Base-by-base conservation (phyloP, 2,797 vertebrate species). In the Odontamblyopus rebecca region DNA sequence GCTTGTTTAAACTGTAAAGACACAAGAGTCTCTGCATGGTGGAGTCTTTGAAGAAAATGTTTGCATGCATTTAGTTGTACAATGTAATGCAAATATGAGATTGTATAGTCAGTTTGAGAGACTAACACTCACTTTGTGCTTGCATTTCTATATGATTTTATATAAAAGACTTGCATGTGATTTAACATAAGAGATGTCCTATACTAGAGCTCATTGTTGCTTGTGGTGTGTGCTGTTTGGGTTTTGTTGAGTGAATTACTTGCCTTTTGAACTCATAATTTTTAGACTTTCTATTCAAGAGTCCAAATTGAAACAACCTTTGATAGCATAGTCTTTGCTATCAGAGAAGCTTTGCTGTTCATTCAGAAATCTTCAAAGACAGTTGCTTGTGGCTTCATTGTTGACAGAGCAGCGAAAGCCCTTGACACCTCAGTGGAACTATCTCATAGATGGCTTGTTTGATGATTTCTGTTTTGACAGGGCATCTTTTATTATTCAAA, bases 391-490 rank as follows among this genome's bases (percentile, higher is more conserved):
- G 74, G 61, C 57, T 53, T 44, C 56, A n/a, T 79, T 85, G 77
- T 83, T 76, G 76, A 72, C 72, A 77, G 75, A 81, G 70, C 76
- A 71, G 71, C 70, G 75, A 67, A 64, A 76, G 75, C 68, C 69
- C 76, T n/a, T 69, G 35, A 71, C 12, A 56, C 65, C 69, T 73
- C 48, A 57, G 76, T 85, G 30, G 19, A 81, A 82, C 77, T 72
- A 81, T 74, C 41, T 12, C 73, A 66, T 74, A 79, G 74, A 74
- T 75, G 72, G 73, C 72, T 82, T 74, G 77, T 86, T 83, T 88
- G 84, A 86, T 83, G 71, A 56, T 77, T 80, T 81, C 41, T 79
- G 50, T 82, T 88, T 85, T 86, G 83, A 87, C 79, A 79, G 74
- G 66, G 78, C 6, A n/a, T 78, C 56, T 82, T 86, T 81, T 72